Evolutionary conservation across 1,140 invertebrate species (phyloP).

Genomic region (Caenorhabditis remanei): DNA sequence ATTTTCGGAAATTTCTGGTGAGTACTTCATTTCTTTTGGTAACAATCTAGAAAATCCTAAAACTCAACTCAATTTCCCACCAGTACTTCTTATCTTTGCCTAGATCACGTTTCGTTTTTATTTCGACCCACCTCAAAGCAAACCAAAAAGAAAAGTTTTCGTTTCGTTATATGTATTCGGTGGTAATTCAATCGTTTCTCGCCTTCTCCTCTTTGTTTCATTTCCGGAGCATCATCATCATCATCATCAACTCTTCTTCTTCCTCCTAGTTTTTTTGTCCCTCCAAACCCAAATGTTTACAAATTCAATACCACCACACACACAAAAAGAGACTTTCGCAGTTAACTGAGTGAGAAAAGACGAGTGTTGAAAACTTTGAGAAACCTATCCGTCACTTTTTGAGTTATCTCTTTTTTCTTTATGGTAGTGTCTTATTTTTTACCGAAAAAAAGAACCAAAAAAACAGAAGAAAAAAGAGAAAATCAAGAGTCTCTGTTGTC

Average conservation of each 20-base stretch:
- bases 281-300: conserved; percentile 10
- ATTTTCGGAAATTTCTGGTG: too few relatives aligned
- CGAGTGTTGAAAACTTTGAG: not conserved
- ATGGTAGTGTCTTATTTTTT: too few relatives aligned
- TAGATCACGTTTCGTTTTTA: not conserved
- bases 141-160: not conserved
- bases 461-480: not conserved
- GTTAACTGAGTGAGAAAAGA: not conserved
- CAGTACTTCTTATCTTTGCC: not conserved
- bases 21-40: too few relatives aligned
- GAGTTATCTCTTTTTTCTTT: not conserved
- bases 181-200: conserved; percentile 15
- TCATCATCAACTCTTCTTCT: conserved; percentile 27
- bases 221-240: conserved; percentile 30
- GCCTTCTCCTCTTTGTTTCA: conserved; percentile 35
- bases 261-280: not conserved
- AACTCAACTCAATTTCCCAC: too few relatives aligned
- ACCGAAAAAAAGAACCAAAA: too few relatives aligned
- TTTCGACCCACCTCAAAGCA: not conserved
- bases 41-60: too few relatives aligned
- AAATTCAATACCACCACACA: conserved; percentile 50
- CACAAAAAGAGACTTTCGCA: not conserved
- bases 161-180: not conserved
- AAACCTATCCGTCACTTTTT: conserved; percentile 37
- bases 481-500: not conserved